phyloP scores from a whole-genome alignment of 2,888 invertebrate species.

The Operophtera brumata region DNA sequence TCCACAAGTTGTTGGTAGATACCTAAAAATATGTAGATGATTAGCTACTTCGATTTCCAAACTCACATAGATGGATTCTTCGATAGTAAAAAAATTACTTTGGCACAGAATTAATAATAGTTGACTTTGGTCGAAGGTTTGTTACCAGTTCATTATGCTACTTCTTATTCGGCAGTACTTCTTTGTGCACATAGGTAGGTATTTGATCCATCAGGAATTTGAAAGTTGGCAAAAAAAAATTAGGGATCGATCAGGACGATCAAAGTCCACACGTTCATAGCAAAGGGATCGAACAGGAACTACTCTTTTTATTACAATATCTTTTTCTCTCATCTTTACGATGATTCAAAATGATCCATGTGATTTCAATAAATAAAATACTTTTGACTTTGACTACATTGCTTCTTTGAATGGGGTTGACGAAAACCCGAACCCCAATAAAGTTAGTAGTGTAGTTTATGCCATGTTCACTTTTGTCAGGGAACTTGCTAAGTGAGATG shows the following conservation, averaged over 20 bases:
- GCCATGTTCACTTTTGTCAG: conserved; percentile 42
- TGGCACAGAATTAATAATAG: background rate
- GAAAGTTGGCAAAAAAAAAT: too few relatives aligned
- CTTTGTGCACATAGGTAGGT: too few relatives aligned
- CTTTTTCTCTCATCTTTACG: too few relatives aligned
- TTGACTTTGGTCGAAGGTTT: background rate
- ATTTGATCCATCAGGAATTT: too few relatives aligned
- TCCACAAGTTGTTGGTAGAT: conserved; percentile 12
- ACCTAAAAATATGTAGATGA: conserved; percentile 18
- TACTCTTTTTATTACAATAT: too few relatives aligned
- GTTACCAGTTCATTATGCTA: too few relatives aligned
- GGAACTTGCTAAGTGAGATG: conserved; percentile 62
- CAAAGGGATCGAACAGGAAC: too few relatives aligned
- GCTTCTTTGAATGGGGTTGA: background rate
- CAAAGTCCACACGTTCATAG: too few relatives aligned
- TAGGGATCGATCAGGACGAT: too few relatives aligned
- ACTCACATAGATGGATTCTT: background rate
- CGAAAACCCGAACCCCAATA: background rate
- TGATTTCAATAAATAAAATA: too few relatives aligned
- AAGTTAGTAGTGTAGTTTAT: conserved; percentile 19
- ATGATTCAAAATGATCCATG: too few relatives aligned
- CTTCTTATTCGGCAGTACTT: too few relatives aligned
- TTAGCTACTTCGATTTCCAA: conserved; percentile 14
- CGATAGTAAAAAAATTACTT: background rate
- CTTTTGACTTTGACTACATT: background rate